A percentile compares a stretch with the other conserved stretches of the same genome.
phyloP scores from a whole-genome alignment of 2,888 invertebrate species.

The Tinea pellionella region DNA sequence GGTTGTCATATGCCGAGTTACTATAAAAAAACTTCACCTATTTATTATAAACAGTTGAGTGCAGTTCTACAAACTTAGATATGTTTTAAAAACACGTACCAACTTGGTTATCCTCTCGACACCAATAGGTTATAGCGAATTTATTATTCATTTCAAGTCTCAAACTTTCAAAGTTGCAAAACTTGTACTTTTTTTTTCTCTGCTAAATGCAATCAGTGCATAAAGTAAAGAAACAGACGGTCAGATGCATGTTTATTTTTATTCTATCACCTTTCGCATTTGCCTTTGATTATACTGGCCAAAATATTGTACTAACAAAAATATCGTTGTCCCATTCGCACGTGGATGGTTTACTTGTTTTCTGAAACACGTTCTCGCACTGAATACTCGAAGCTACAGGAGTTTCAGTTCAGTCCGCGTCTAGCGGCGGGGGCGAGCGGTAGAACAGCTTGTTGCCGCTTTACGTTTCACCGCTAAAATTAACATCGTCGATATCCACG shows the following conservation, averaged over 20 bases:
- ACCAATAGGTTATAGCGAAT: background rate
- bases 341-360: background rate
- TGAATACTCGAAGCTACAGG: background rate
- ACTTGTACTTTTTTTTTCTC: too few species aligned
- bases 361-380: background rate
- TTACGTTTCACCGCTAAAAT: slow-evolving; percentile 32
- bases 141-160: background rate
- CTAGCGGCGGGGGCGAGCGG: slow-evolving; percentile 50
- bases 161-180: too few species aligned
- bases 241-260: slow-evolving; percentile 55
- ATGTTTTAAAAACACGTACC: background rate
- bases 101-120: background rate
- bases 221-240: slow-evolving; percentile 27
- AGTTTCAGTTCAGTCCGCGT: slow-evolving; percentile 51
- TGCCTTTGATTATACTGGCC: slow-evolving; percentile 32
- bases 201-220: background rate
- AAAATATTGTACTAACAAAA: background rate
- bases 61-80: too few species aligned
- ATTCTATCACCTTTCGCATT: slow-evolving; percentile 47
- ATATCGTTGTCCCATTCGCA: background rate
- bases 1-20: too few species aligned
- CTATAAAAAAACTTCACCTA: too few species aligned
- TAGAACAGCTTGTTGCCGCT: slow-evolving; percentile 39
- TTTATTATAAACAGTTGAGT: too few species aligned
- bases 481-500: slow-evolving; percentile 17